Conservation (phyloP, 92 coral and sea anemone species). For the Porites evermanni region DNA sequence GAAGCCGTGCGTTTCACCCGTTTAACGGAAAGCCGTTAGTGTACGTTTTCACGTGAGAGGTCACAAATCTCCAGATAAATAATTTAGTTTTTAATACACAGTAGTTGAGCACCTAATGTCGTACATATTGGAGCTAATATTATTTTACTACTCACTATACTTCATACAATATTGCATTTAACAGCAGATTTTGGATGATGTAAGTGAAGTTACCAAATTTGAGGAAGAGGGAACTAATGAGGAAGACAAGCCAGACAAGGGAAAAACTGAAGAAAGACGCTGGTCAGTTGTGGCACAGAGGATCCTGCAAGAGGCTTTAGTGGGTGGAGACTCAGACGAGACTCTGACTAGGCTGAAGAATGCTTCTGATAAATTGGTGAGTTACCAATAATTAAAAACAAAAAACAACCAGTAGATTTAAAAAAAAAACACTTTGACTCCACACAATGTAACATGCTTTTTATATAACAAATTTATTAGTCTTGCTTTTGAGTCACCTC, state of each 20-base stretch:
- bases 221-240: slow-evolving; percentile 23
- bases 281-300: slow-evolving; percentile 82
- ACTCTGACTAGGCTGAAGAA: slow-evolving; percentile 79
- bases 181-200: slow-evolving; percentile 20
- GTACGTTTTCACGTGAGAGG: no score
- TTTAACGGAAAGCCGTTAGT: no score
- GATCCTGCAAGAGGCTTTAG: slow-evolving; percentile 77
- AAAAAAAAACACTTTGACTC: no score
- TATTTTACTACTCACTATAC: neutral
- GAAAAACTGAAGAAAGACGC: slow-evolving; percentile 50
- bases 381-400: neutral
- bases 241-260: slow-evolving; percentile 1
- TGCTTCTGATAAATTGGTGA: slow-evolving; percentile 83
- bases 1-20: no score
- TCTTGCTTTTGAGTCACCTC: neutral
- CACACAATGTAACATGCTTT: no score
- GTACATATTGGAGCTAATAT: no score
- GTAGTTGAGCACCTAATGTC: no score
- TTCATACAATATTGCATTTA: neutral
- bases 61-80: no score
- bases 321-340: slow-evolving; percentile 70
- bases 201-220: neutral
- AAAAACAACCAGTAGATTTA: no score
- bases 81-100: no score
- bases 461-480: no score